A percentile compares a stretch with the other conserved stretches of the same genome.
These are phyloP conservation scores for Miltochrista miniata DNA, from an alignment of 2,888 invertebrate genomes.

Conservation along the genomic window DNA sequence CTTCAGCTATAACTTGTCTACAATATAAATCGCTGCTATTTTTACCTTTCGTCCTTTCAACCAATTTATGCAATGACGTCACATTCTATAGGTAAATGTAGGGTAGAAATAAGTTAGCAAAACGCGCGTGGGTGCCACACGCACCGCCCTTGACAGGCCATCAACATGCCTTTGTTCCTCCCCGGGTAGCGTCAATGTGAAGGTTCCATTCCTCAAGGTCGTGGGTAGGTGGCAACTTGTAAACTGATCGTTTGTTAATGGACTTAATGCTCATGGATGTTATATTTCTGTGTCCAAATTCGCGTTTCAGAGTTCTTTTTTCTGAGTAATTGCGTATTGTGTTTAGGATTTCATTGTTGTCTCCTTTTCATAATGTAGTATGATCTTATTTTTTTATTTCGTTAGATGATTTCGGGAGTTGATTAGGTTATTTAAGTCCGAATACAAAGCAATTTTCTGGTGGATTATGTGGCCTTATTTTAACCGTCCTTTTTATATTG, in stretches of 20 bases:
- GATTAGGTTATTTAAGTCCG: too few species aligned
- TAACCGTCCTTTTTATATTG: too few species aligned
- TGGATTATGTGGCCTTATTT: too few species aligned
- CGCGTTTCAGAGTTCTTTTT: neutral
- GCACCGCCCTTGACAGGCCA: neutral
- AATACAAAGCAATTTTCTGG: too few species aligned
- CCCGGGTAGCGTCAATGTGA: constrained; percentile 5
- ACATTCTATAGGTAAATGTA: constrained; percentile 15
- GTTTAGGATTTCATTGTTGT: too few species aligned
- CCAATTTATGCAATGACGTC: constrained; percentile 13
- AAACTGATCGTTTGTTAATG: constrained; percentile 6
- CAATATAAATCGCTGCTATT: too few species aligned
- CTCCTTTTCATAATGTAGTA: too few species aligned
- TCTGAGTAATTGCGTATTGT: neutral
- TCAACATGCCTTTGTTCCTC: constrained; percentile 2
- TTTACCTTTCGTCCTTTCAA: neutral
- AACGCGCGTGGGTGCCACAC: constrained; percentile 8
- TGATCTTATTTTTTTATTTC: too few species aligned
- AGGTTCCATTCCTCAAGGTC: constrained; percentile 2
- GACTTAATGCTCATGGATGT: neutral
- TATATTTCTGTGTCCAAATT: constrained; percentile 2
- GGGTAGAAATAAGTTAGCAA: neutral
- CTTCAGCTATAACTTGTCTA: too few species aligned
- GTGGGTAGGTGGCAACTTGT: constrained; percentile 5
- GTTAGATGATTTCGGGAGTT: too few species aligned